These are phyloP conservation scores for Argyra leucocephala DNA, from an alignment of 2,888 invertebrate genomes.

Conservation along the genomic window DNA sequence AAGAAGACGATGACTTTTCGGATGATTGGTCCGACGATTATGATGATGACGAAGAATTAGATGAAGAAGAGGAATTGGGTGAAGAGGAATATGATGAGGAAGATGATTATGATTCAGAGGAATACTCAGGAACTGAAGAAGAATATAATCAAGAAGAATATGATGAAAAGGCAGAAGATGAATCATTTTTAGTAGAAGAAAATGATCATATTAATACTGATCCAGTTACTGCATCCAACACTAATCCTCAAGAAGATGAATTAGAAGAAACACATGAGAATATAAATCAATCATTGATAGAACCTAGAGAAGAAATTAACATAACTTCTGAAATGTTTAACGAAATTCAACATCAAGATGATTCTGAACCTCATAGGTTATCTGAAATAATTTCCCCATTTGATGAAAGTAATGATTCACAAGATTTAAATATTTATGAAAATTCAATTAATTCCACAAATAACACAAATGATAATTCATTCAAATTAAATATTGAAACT, in stretches of 20 bases:
- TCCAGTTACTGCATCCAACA: too few relatives aligned
- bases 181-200: constrained; percentile 26
- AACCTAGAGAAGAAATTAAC: too few relatives aligned
- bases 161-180: constrained; percentile 25
- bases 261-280: constrained; percentile 16
- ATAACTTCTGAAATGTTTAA: too few relatives aligned
- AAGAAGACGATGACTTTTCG: constrained; percentile 34
- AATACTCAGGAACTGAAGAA: constrained; percentile 27
- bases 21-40: constrained; percentile 47
- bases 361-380: too few relatives aligned
- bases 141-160: constrained; percentile 31
- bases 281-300: too few relatives aligned
- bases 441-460: too few relatives aligned
- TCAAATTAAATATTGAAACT: too few relatives aligned
- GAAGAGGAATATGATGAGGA: constrained; percentile 30
- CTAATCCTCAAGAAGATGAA: constrained; percentile 25
- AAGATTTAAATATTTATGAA: too few relatives aligned
- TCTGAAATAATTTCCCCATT: too few relatives aligned
- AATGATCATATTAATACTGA: constrained; percentile 26
- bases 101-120: constrained; percentile 25
- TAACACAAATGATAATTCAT: too few relatives aligned
- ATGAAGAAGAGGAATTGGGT: constrained; percentile 33
- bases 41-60: constrained; percentile 45
- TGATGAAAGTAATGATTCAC: too few relatives aligned
- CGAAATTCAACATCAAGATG: too few relatives aligned